phyloP scores from a whole-genome alignment of 1,140 invertebrate species.

The Panulirus ornatus region DNA sequence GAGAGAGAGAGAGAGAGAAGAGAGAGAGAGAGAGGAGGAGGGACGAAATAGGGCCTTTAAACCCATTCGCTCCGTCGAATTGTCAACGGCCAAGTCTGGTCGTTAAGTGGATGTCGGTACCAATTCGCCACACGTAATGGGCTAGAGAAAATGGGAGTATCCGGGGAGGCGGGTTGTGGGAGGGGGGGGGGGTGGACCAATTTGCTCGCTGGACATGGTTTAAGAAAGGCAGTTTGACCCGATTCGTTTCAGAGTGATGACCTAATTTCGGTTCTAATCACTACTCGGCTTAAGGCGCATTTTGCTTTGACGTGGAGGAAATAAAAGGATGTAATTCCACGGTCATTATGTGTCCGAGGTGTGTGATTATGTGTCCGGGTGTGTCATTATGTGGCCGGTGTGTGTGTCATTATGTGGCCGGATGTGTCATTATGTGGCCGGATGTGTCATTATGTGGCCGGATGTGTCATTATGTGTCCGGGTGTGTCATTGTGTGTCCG shows the following conservation, averaged over 20 bases:
- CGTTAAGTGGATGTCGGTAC: neutral
- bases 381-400: neutral
- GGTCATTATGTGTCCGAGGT: constrained; percentile 11
- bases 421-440: neutral
- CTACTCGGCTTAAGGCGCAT: neutral
- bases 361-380: neutral
- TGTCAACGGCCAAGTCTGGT: too few species aligned
- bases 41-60: neutral
- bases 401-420: neutral
- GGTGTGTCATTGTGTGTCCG: neutral
- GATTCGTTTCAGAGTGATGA: neutral
- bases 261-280: neutral
- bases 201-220: neutral
- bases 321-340: neutral
- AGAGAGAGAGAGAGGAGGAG: neutral
- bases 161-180: neutral
- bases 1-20: neutral
- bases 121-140: neutral
- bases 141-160: neutral
- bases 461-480: constrained; percentile 16
- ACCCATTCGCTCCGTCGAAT: neutral
- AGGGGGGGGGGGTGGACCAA: neutral
- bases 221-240: neutral
- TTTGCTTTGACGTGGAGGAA: neutral
- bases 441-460: constrained; percentile 19